Conservation (phyloP, 2,888 invertebrate genomes). For the Drosophila seclusa region DNA sequence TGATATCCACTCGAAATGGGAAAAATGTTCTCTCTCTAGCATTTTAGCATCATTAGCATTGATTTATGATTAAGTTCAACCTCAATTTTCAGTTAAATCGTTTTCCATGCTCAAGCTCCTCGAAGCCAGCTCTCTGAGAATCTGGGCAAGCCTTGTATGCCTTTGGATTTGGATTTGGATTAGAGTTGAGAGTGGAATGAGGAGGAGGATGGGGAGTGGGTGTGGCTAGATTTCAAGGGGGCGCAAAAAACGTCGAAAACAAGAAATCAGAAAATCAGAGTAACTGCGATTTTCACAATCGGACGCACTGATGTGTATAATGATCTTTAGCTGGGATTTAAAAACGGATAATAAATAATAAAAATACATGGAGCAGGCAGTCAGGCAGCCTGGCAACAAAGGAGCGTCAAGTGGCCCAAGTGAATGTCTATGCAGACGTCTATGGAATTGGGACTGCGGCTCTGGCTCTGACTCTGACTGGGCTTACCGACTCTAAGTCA, state of each 20-base stretch:
- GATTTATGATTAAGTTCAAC: constrained; percentile 84
- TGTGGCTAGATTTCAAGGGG: constrained; percentile 12
- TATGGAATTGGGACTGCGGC: constrained; percentile 28
- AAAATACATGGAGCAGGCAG: constrained; percentile 69
- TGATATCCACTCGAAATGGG: constrained; percentile 75
- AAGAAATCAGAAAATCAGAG: constrained; percentile 79
- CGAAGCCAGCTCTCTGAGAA: constrained; percentile 18
- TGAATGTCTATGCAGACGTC: constrained; percentile 24
- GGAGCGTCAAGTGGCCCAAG: constrained; percentile 28
- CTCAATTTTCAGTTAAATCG: constrained; percentile 84
- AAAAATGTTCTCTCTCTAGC: constrained; percentile 73
- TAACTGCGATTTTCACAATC: constrained; percentile 83
- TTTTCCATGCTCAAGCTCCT: constrained; percentile 65
- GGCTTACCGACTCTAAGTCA: constrained; percentile 62
- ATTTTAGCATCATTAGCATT: constrained; percentile 84
- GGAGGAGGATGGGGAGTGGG: constrained; percentile 20
- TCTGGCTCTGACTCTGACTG: constrained; percentile 9
- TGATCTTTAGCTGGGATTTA: constrained; percentile 81
- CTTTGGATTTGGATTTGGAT: constrained; percentile 28
- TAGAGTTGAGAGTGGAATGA: constrained; percentile 11
- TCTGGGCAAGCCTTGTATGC: constrained; percentile 33
- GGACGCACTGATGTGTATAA: constrained; percentile 82
- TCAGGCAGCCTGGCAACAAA: constrained; percentile 25
- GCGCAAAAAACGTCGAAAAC: constrained; percentile 68
- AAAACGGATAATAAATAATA: constrained; percentile 82